Base-by-base conservation (phyloP, 2,113 vertebrate species). In the Microcebus griseorufus region DNA sequence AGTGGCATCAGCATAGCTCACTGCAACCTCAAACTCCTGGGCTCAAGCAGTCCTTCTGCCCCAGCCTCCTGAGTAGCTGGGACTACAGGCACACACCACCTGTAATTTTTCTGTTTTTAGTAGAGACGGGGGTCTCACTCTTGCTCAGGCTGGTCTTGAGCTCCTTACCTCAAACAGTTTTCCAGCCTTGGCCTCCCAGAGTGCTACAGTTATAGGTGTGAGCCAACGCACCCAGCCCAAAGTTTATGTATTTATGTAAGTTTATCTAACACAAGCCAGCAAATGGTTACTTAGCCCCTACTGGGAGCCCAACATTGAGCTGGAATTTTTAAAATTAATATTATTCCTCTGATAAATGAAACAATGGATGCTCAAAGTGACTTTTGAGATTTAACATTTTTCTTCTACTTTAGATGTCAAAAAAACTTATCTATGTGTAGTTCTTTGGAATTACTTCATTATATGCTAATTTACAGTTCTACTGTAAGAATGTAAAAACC, bases 381-480 rank as follows among this genome's bases (percentile, higher is more conserved):
- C 69, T 93, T 93, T 84, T 91, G 55, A 88, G 42, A 93, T 70
- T 69, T 75, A 85, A 81, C 27, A 58, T 70, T 95, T 88, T 10
- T 32, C 5, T 29, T 25, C 58, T 69, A 20, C 22, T 82, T 80
- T 60, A 88, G 42, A 64, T 17, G 16, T 73, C 16, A 69, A 27
- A 72, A 90, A 58, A 51, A 18, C 29, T 39, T 60, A 27, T 29
- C 23, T 53, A 11, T 55, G 5, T 42, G 22, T 87, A 20, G 42
- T 97, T 93, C 90, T 73, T 93, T 88, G 27, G 34, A 95, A 60
- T 60, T 87, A 83, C 48, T 88, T 32, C 29, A 27, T 88, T 88
- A 14, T 48, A 12, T 94, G 69, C 83, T 86, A 58, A 89, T 86
- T 94, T 96, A 55, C 45, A 90, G 16, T 84, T 91, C 62, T 67